These are phyloP conservation scores for Isotomurus palustris DNA, from an alignment of 2,888 invertebrate genomes.

Conservation along the genomic window DNA sequence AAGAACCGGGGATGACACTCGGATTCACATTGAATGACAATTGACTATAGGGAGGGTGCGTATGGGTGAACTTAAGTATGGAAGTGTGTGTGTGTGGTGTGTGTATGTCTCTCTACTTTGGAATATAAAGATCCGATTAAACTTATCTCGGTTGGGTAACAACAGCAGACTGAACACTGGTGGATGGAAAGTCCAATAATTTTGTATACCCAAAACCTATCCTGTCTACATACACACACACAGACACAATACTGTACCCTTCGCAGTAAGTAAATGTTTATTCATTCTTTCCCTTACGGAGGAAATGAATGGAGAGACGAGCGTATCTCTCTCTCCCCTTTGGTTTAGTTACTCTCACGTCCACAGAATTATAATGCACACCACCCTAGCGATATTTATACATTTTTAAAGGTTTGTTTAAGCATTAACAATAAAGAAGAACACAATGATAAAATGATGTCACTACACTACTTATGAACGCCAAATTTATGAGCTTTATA, in stretches of 20 bases:
- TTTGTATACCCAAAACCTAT: too few relatives aligned
- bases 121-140: conserved; percentile 19
- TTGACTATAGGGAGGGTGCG: background rate
- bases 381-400: too few relatives aligned
- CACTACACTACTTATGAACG: too few relatives aligned
- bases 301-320: background rate
- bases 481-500: conserved; percentile 1
- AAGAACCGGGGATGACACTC: background rate
- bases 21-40: background rate
- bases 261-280: too few relatives aligned
- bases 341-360: too few relatives aligned
- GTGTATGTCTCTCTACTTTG: background rate
- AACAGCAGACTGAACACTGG: too few relatives aligned
- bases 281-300: too few relatives aligned
- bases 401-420: conserved; percentile 11
- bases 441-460: too few relatives aligned
- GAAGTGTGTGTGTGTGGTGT: background rate
- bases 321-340: background rate
- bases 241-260: too few relatives aligned
- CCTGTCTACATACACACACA: too few relatives aligned
- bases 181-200: too few relatives aligned
- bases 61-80: conserved; percentile 16
- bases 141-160: conserved; percentile 29
- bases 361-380: too few relatives aligned
- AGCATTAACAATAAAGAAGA: background rate